phyloP scores from a whole-genome alignment of 2,888 invertebrate genomes.

The Polylopha cassiicola region DNA sequence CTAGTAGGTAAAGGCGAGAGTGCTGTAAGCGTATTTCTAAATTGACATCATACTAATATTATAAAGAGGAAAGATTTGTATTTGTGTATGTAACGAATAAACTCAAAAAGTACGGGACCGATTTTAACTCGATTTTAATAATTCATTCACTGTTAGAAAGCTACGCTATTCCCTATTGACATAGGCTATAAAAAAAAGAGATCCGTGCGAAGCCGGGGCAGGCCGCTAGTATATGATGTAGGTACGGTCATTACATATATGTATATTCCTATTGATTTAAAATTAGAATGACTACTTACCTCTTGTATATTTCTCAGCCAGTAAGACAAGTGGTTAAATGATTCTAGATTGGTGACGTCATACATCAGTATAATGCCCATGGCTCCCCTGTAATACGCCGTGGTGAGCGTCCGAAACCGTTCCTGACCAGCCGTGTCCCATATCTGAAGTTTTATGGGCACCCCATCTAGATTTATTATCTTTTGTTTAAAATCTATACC shows the following conservation, averaged over 20 bases:
- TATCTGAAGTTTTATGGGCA: constrained; percentile 89
- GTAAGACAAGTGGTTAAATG: constrained; percentile 93
- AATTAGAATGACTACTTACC: constrained; percentile 66
- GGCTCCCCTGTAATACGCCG: constrained; percentile 92
- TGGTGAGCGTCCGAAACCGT: constrained; percentile 87
- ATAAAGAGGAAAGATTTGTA: too few relatives aligned
- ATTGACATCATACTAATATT: too few relatives aligned
- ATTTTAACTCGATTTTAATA: too few relatives aligned
- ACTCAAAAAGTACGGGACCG: too few relatives aligned
- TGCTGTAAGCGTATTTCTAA: too few relatives aligned
- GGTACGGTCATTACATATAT: too few relatives aligned
- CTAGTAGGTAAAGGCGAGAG: too few relatives aligned
- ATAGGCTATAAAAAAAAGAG: too few relatives aligned
- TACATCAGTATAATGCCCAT: constrained; percentile 95
- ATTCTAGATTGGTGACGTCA: constrained; percentile 91
- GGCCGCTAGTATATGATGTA: too few relatives aligned
- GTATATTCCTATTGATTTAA: background rate
- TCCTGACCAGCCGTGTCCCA: constrained; percentile 93
- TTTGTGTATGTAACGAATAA: too few relatives aligned
- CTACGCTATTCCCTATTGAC: too few relatives aligned
- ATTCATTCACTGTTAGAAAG: background rate
- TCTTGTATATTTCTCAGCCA: constrained; percentile 95
- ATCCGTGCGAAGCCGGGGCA: too few relatives aligned
- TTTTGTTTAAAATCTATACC: constrained; percentile 95
- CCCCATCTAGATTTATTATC: constrained; percentile 90